A percentile compares a stretch with the other conserved stretches of the same genome.
Conservation (phyloP, 2,113 vertebrate species). For the Catharus bicknelli region DNA sequence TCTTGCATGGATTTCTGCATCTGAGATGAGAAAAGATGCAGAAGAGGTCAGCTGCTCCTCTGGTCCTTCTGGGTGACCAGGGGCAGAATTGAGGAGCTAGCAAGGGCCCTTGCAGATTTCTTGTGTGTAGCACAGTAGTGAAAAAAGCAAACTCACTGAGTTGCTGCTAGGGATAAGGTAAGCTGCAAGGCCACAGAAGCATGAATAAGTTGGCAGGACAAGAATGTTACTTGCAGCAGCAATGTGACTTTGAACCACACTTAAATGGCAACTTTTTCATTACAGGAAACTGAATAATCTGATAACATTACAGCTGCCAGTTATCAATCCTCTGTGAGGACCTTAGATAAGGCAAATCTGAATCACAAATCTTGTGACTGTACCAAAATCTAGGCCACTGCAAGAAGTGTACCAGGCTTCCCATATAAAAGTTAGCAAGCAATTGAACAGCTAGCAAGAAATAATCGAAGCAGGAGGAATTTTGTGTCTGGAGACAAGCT, state of each 20-base stretch:
- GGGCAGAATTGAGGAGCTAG: neutral
- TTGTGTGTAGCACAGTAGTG: fast-evolving
- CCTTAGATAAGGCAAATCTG: neutral
- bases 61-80: neutral
- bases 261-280: neutral
- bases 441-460: neutral
- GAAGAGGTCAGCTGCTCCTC: neutral
- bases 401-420: neutral
- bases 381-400: neutral
- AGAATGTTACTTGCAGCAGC: neutral
- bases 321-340: neutral
- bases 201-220: neutral
- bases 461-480: neutral
- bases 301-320: neutral
- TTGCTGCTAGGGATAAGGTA: neutral
- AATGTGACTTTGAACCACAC: neutral
- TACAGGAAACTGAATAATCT: neutral
- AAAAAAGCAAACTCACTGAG: neutral
- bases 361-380: neutral
- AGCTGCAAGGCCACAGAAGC: neutral
- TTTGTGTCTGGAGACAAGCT: neutral
- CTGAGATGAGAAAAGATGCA: neutral
- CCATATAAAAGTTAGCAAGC: neutral
- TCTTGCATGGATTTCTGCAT: neutral
- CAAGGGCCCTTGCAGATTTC: neutral